These are phyloP conservation scores for Torymus texanus DNA, from an alignment of 2,888 invertebrate species.

Conservation along the genomic window DNA sequence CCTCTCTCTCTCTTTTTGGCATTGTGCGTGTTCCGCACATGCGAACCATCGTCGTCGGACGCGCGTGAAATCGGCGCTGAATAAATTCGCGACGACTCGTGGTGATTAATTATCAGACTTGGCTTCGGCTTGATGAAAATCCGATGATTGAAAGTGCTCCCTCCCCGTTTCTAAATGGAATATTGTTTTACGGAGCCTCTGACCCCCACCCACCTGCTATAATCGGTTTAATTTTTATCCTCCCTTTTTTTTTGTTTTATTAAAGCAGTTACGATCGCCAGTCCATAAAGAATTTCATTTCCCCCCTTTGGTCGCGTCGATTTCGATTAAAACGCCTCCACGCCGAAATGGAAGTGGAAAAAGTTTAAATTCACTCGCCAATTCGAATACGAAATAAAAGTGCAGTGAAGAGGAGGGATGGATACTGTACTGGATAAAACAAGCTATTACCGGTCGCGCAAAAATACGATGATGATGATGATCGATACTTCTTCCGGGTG, in stretches of 20 bases:
- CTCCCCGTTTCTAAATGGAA: background rate
- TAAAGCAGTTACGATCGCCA: background rate
- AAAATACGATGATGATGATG: conserved; percentile 25
- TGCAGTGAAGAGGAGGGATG: background rate
- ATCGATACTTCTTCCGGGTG: conserved; percentile 32
- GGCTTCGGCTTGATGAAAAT: conserved; percentile 12
- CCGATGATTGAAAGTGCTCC: conserved; percentile 16
- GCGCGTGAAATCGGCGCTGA: background rate
- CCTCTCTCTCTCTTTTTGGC: background rate
- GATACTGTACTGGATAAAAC: conserved; percentile 26
- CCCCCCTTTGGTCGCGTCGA: background rate
- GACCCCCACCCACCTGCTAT: background rate
- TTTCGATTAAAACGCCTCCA: conserved; percentile 36
- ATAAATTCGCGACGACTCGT: background rate
- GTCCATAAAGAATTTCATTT: conserved; percentile 30
- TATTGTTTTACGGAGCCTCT: conserved; percentile 15
- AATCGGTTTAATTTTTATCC: conserved; percentile 22
- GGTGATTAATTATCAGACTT: conserved; percentile 10
- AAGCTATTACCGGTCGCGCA: conserved; percentile 14
- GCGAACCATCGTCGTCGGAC: too few relatives aligned
- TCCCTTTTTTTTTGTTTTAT: background rate
- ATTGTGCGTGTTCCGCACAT: background rate
- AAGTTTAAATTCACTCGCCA: conserved; percentile 29
- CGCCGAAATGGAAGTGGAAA: conserved; percentile 24
- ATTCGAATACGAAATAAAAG: conserved; percentile 14